These are phyloP conservation scores for Allophyes oxyacanthae DNA, from an alignment of 2,888 invertebrate species.

Conservation along the genomic window DNA sequence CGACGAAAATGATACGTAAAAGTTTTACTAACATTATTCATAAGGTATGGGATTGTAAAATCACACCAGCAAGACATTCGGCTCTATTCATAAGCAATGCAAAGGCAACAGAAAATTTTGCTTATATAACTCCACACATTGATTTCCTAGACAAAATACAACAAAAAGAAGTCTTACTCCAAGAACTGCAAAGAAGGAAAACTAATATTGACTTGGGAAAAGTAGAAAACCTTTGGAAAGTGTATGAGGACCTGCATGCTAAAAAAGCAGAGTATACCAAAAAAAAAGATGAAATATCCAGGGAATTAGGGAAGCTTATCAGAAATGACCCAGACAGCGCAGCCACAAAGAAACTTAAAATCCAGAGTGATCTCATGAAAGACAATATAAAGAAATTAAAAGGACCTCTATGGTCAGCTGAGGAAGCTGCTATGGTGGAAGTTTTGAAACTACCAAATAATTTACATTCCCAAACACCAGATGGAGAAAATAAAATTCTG, in stretches of 20 bases:
- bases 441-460: slow-evolving; percentile 92
- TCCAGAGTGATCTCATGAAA: slow-evolving; percentile 88
- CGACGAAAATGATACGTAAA: slow-evolving; percentile 77
- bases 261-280: slow-evolving; percentile 86
- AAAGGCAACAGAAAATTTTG: slow-evolving; percentile 91
- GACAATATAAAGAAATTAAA: slow-evolving; percentile 91
- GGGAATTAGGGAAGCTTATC: slow-evolving; percentile 82
- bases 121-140: slow-evolving; percentile 91
- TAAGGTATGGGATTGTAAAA: slow-evolving; percentile 58
- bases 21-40: slow-evolving; percentile 41
- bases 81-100: slow-evolving; percentile 92
- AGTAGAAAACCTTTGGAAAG: slow-evolving; percentile 90
- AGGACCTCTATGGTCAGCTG: slow-evolving; percentile 91
- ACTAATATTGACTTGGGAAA: slow-evolving; percentile 86
- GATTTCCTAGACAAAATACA: slow-evolving; percentile 90
- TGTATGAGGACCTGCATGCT: slow-evolving; percentile 88
- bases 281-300: slow-evolving; percentile 84
- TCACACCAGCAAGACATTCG: slow-evolving; percentile 77
- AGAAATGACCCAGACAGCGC: slow-evolving; percentile 73
- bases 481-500: slow-evolving; percentile 70
- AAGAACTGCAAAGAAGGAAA: slow-evolving; percentile 89
- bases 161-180: slow-evolving; percentile 83
- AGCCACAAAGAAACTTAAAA: slow-evolving; percentile 86
- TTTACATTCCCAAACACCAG: slow-evolving; percentile 91
- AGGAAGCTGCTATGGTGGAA: slow-evolving; percentile 91